These are phyloP conservation scores for Ceuthmochares aereus DNA, from an alignment of 2,113 vertebrate species.

Conservation along the genomic window DNA sequence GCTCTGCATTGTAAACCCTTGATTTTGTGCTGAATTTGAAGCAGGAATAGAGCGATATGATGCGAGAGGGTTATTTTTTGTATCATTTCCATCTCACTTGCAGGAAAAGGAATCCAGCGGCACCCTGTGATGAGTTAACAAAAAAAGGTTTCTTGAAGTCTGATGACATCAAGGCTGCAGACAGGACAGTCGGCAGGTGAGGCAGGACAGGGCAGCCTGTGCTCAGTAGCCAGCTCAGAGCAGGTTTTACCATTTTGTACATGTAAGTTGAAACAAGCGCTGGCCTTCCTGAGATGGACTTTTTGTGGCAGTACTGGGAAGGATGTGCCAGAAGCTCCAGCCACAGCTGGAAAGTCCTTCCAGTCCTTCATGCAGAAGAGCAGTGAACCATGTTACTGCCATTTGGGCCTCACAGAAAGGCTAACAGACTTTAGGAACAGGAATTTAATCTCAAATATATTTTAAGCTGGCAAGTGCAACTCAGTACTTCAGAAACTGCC, in stretches of 20 bases:
- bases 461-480: not conserved
- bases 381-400: not conserved
- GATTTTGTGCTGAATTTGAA: not conserved
- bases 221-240: rapidly evolving
- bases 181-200: not conserved
- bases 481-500: not conserved
- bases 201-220: not conserved
- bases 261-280: not conserved
- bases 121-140: not conserved
- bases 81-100: not conserved
- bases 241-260: not conserved
- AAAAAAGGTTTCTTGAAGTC: not conserved
- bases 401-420: not conserved
- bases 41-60: not conserved
- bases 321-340: not conserved
- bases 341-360: not conserved
- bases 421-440: not conserved
- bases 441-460: not conserved
- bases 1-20: not conserved
- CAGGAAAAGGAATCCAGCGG: not conserved
- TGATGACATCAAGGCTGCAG: not conserved
- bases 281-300: not conserved
- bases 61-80: not conserved
- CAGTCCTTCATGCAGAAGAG: rapidly evolving
- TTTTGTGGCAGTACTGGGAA: not conserved